Evolutionary conservation across 2,113 vertebrate species (phyloP).

Genomic region (Podilymbus podiceps): DNA sequence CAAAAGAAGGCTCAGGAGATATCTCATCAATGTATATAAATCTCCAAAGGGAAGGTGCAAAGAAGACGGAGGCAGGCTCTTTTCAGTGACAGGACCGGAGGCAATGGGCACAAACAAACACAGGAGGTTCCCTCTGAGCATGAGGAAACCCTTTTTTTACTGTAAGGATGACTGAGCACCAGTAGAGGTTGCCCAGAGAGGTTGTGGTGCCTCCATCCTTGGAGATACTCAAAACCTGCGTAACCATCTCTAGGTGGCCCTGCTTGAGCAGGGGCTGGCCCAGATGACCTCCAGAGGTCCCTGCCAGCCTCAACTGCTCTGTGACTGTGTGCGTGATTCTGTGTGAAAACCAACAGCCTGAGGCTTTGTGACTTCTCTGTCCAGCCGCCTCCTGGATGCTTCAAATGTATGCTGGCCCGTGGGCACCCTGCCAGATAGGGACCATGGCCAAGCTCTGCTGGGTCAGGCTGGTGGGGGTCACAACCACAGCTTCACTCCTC

Average conservation of each 20-base stretch:
- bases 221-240: not conserved
- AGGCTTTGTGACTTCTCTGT: not conserved
- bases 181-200: not conserved
- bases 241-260: not conserved
- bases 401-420: fast-evolving
- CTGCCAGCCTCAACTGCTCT: not conserved
- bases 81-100: not conserved
- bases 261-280: not conserved
- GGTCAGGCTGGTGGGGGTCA: not conserved
- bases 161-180: not conserved
- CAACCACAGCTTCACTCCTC: not conserved
- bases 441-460: not conserved
- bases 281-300: not conserved
- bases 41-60: not conserved
- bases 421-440: not conserved
- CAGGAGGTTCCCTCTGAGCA: not conserved
- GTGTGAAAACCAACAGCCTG: not conserved
- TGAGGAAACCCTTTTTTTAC: not conserved
- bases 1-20: not conserved
- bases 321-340: not conserved
- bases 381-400: not conserved
- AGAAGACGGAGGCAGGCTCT: not conserved
- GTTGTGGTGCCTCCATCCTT: not conserved
- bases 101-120: not conserved
- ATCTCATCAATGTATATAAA: not conserved